Conservation (phyloP, 1,140 invertebrate genomes). For the Anagrus nilaparvatae region DNA sequence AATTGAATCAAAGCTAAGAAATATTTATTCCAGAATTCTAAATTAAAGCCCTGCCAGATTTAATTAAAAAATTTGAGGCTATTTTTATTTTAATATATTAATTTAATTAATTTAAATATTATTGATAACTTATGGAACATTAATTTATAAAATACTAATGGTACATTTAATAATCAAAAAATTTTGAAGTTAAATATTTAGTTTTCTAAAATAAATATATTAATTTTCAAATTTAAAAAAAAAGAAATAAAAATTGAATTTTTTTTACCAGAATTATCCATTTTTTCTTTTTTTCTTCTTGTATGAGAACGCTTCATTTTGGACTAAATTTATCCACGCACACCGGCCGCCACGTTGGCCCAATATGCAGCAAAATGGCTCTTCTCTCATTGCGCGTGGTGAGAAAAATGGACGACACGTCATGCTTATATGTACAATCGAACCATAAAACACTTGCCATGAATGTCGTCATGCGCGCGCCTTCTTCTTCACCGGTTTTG, state of each 20-base stretch:
- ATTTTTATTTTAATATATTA: not conserved
- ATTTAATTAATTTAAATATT: not conserved
- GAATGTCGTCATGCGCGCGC: too few species aligned
- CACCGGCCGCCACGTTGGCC: conserved; percentile 37
- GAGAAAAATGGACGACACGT: conserved; percentile 33
- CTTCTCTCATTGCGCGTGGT: conserved; percentile 35
- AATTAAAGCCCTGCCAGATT: too few species aligned
- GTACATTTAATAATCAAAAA: too few species aligned
- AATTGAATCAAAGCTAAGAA: conserved; percentile 6
- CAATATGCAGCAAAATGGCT: conserved; percentile 36
- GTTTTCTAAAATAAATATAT: not conserved
- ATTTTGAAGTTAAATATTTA: not conserved
- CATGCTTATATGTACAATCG: too few species aligned
- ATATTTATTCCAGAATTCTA: too few species aligned
- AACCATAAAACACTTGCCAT: too few species aligned
- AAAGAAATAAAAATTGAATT: not conserved
- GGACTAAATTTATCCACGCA: conserved; percentile 12
- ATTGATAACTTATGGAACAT: too few species aligned
- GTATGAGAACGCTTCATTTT: conserved; percentile 19
- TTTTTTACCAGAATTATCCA: not conserved
- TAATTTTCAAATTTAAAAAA: not conserved
- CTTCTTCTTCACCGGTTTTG: too few species aligned
- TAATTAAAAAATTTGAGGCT: too few species aligned
- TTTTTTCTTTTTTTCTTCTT: not conserved
- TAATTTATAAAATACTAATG: too few species aligned